Evolutionary conservation across 2,888 invertebrate species (phyloP), one percentile per base, ranked within the genome.

Genomic region (Drosophila mimetica): DNA sequence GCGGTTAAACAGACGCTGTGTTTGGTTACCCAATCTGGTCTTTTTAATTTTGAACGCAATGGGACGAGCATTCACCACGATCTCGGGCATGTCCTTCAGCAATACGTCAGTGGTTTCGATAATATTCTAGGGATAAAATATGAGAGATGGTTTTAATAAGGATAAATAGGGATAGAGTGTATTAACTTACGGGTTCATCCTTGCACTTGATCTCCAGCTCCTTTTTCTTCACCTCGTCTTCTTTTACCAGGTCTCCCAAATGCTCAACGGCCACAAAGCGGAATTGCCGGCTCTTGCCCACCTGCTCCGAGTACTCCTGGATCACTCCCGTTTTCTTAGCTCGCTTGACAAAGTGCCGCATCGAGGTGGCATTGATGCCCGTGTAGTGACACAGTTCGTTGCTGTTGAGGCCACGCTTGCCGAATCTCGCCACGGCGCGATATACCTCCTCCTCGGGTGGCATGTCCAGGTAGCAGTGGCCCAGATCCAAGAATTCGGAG

Each of bases 241-340:
- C 71, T 9, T 77, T 75, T 5, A 76, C 75, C 2, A 71, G 75
- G 3, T 76, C 53, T 4, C 69, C 57, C 4, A 78, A 76, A 3
- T 71, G 44, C 8, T 36, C 41, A 1, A 41, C 69, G 2, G 70
- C 71, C 20, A 92, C 91, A 82, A 89, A 93, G 85, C 92, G 92
- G 9, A 92, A 90, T 0, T 93, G 91, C 42, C 94, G 91, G 75
- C 94, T 94, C 37, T 94, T 91, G 8, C 94, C 94, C 41, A 92
- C 88, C 75, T 94, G 94, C 44, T 93, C 92, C 88, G 93, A 92
- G 70, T 93, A 93, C 1, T 92, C 91, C 11, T 92, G 92, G 5
- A 94, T 90, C n/a, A 92, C 79, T 1, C 88, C 81, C 7, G 75
- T 67, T 89, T 90, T 28, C 79, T 74, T 60, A 90, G 93, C 36